phyloP scores from a whole-genome alignment of 2,888 invertebrate species.

The Dicranocentrus wangi region DNA sequence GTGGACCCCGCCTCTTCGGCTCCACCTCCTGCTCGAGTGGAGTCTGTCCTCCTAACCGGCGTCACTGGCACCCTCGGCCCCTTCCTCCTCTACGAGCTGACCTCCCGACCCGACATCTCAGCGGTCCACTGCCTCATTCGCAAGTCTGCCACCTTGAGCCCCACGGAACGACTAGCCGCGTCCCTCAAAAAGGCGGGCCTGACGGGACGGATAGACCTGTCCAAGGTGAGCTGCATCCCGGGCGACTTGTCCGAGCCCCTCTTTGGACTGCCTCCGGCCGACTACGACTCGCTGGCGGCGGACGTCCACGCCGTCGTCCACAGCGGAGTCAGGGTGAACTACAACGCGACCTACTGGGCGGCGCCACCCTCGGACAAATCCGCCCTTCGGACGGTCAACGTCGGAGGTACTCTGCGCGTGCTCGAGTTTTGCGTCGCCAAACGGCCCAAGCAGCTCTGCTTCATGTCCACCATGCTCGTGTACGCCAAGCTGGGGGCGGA shows the following conservation, averaged over 20 bases:
- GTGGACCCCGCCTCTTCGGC: too few relatives aligned
- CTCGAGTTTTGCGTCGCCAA: too few relatives aligned
- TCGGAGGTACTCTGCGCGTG: neutral
- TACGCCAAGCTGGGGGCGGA: too few relatives aligned
- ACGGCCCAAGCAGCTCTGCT: neutral
- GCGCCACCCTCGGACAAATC: neutral
- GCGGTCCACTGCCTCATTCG: constrained; percentile 49
- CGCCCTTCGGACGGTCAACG: constrained; percentile 14
- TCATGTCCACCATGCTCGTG: neutral
- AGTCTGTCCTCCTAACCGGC: constrained; percentile 53
- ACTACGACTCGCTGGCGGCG: neutral
- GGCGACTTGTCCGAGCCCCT: constrained; percentile 17
- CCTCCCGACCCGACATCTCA: neutral
- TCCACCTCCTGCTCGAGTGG: too few relatives aligned
- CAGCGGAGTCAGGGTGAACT: constrained; percentile 27
- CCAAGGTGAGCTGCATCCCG: constrained; percentile 22
- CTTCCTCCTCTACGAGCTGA: constrained; percentile 41
- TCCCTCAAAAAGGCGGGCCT: constrained; percentile 9
- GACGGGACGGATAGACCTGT: constrained; percentile 11
- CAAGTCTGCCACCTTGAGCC: neutral
- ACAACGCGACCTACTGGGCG: constrained; percentile 28
- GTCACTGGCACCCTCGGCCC: constrained; percentile 55
- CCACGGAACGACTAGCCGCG: constrained; percentile 3
- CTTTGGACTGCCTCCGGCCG: constrained; percentile 18
- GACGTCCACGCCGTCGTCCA: constrained; percentile 32